Conservation (phyloP, 2,113 vertebrate species). For the Notiomystis cincta region DNA sequence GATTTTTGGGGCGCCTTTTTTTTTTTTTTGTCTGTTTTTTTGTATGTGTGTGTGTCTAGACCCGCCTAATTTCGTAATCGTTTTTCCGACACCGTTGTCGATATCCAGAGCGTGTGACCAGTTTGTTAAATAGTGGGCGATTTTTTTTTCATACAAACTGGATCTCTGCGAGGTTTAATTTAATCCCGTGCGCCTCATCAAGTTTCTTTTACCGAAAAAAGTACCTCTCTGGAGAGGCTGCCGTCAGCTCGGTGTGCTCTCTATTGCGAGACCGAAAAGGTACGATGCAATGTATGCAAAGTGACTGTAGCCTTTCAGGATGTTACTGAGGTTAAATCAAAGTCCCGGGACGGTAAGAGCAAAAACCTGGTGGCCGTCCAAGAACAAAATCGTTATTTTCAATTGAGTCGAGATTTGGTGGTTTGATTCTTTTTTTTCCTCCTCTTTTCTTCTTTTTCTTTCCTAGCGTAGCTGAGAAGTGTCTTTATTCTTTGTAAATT, state of each 20-base stretch:
- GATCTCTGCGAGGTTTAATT: neutral
- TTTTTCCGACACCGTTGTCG: neutral
- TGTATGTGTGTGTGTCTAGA: neutral
- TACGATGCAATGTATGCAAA: neutral
- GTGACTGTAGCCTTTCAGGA: neutral
- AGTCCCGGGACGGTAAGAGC: neutral
- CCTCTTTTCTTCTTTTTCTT: neutral
- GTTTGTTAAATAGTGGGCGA: neutral
- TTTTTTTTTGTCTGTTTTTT: neutral
- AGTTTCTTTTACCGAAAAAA: neutral
- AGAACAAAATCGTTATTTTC: constrained; percentile 45
- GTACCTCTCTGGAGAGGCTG: neutral
- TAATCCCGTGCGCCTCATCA: neutral
- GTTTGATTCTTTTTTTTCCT: fast-evolving
- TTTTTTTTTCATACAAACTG: neutral
- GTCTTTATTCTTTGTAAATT: neutral
- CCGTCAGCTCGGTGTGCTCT: neutral
- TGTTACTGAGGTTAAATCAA: neutral
- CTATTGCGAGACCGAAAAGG: neutral
- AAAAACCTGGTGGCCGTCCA: neutral
- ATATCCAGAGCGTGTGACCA: neutral
- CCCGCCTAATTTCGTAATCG: neutral
- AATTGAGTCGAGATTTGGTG: neutral
- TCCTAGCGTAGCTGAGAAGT: neutral
- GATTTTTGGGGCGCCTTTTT: neutral